Base-by-base conservation (phyloP, 1,140 invertebrate genomes). In the Drosophila suzukii region DNA sequence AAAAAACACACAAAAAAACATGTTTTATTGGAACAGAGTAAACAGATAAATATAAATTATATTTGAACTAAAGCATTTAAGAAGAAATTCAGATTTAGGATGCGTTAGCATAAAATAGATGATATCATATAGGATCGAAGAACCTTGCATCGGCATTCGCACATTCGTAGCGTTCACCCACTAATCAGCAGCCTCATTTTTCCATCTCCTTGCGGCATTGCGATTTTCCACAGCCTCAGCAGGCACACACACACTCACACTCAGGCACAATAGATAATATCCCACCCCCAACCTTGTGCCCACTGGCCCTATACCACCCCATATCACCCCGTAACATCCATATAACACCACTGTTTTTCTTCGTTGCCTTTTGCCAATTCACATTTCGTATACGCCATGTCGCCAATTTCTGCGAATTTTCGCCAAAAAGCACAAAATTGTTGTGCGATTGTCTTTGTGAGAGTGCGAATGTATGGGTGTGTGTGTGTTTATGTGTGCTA, bases 341-440 rank as follows among this genome's bases (percentile, higher is more conserved):
- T 10, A 11, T 1, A 24, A 12, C 6, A 27, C 15, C 8, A 38
- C 36, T 54, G 20, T 20, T 5, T 27, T 3, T 46, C 59, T 75
- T 53, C 49, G 38, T 39, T 51, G 41, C 59, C 39, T 70, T 71
- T 59, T 57, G 61, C 50, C 65, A 55, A 61, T 72, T 71, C 74
- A 49, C 53, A 75, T 78, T 85, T 85, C 70, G 75, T 58, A 78
- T 82, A 63, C 63, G 68, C 61, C 76, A 77, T 86, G 74, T 86
- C 82, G 71, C 75, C 82, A 82, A 78, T 81, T 86, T 78, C 73
- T 77, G 73, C 67, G 78, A 81, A 73, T 73, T 73, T 81, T 81
- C 72, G 72, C 76, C 81, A 72, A 83, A 83, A 83, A 83, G 81
- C 75, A 84, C 76, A 84, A 84, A 82, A 74, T 50, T 56, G 75